Evolutionary conservation across 1,140 invertebrate species (phyloP).

Genomic region (Lordiphosa clarofinis): DNA sequence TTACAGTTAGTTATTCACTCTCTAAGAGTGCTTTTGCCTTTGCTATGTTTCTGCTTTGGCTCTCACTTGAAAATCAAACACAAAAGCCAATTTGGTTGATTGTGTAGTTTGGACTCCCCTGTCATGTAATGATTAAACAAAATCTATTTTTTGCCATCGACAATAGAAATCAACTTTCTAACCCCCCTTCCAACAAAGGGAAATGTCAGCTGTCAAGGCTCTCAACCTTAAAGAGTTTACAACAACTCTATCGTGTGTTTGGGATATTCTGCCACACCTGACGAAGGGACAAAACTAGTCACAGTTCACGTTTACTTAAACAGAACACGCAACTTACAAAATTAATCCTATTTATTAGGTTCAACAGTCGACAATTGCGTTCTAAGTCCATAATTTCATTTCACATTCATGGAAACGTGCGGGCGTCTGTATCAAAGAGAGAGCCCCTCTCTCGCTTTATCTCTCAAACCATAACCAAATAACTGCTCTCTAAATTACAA

Average conservation of each 20-base stretch:
- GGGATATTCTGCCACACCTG: conserved; percentile 5
- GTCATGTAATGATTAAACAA: neutral
- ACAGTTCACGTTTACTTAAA: conserved; percentile 11
- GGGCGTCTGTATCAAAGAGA: neutral
- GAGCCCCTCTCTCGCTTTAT: too few relatives aligned
- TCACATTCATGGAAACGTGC: conserved; percentile 47
- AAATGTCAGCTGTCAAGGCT: conserved; percentile 31
- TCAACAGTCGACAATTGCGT: conserved; percentile 36
- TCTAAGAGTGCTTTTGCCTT: too few relatives aligned
- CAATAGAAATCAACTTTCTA: too few relatives aligned
- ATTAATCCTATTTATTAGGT: neutral
- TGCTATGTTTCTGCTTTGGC: too few relatives aligned
- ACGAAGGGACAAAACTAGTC: conserved; percentile 19
- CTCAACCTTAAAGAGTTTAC: conserved; percentile 30
- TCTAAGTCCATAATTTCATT: too few relatives aligned
- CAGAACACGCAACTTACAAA: too few relatives aligned
- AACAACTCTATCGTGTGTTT: conserved; percentile 6
- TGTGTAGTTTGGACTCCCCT: too few relatives aligned
- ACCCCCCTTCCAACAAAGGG: neutral
- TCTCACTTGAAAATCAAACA: too few relatives aligned
- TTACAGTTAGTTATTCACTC: too few relatives aligned
- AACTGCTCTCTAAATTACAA: conserved; percentile 52
- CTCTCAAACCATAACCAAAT: conserved; percentile 35
- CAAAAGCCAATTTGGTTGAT: too few relatives aligned
- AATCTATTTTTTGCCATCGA: neutral